Base-by-base conservation (phyloP, 2,888 invertebrate species). In the Tetranychus truncatus region DNA sequence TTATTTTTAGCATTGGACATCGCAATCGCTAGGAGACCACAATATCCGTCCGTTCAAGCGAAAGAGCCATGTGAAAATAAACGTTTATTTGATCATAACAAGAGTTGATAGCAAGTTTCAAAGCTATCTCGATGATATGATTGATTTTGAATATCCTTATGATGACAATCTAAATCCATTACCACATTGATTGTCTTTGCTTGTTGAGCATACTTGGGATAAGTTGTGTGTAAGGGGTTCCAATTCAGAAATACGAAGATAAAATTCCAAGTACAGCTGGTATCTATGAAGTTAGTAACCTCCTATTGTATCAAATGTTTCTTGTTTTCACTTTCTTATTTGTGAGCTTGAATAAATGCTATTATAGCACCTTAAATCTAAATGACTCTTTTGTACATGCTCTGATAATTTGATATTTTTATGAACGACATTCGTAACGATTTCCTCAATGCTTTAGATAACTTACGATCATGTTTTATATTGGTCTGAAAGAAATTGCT, bases 221-320 rank as follows among this genome's bases (percentile, higher is more conserved):
- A 55, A 15, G 7, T 6, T 7, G n/a, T 55, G 72, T 34, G 44
- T 45, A 66, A 34, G n/a, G 66, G 45, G 34, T 20, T 75, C 66
- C 71, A 34, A n/a, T n/a, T 66, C 45, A 18, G 2, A 67, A 71
- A 55, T 20, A 45, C 69, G 20, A 67, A 66, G 45, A 45, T 20
- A 77, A 0, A 18, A 72, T 46, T 0, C 34, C 44, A 3, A 73
- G 11, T 1, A 76, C 66, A 11, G 71, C 73, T 24, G 76, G 76
- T 4, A 76, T 24, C 4, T n/a, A 77, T 7, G 4, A 72, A 7
- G 5, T 74, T 69, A 77, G 24, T 75, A 76, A 6, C 76, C 76
- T 44, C 76, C 78, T 1, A 76, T 46, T 76, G 77, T 6, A 75
- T 75, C 4, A 76, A 6, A 18, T 45, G 65, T 55, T 20, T 21